Evolutionary conservation across 2,113 vertebrate genomes (phyloP), one percentile per base, ranked within the genome.

Genomic region (Cryptotis parvus): DNA sequence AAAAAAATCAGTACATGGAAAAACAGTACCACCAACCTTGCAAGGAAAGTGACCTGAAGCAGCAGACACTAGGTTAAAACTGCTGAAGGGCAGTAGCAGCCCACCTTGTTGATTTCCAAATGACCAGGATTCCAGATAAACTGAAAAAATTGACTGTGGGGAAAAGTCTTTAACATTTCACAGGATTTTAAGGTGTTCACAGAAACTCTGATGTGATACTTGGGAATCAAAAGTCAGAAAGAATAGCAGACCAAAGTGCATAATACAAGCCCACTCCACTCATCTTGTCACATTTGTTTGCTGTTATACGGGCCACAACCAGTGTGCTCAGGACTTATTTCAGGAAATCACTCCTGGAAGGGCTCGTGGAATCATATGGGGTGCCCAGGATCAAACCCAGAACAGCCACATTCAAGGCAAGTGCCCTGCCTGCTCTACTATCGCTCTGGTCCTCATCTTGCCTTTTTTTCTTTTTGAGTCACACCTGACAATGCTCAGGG

Each of bases 11-110:
- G 97, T 98, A 98, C 97, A 98, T 98, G 98, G 98, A 98, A 98
- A 99, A 98, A 97, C 97, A 98, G 98, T 97, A 93, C 97, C 98
- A 99, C 99, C 99, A 99, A 99, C 99, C 99, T 99, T 99, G 98
- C 94, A 98, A 97, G 98, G 98, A 98, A 98, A 98, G 97, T 98
- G 98, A 98, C 97, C 97, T 97, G 98, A 97, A 95, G 96, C 96
- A 98, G 98, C 97, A 91, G 98, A 95, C 97, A 97, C 97, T 98
- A 98, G 98, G 98, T 97, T 98, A 97, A 98, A 97, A 96, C 98
- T 98, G 97, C 98, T 98, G 97, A 95, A 96, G 97, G 96, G 95
- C 97, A 98, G 97, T 98, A 98, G 97, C 97, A 94, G 98, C 98
- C 98, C 97, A 97, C 93, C 97, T 98, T 97, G 97, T 96, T 98